Evolutionary conservation across 2,113 vertebrate species (phyloP).

Genomic region (Calidris pugnax): DNA sequence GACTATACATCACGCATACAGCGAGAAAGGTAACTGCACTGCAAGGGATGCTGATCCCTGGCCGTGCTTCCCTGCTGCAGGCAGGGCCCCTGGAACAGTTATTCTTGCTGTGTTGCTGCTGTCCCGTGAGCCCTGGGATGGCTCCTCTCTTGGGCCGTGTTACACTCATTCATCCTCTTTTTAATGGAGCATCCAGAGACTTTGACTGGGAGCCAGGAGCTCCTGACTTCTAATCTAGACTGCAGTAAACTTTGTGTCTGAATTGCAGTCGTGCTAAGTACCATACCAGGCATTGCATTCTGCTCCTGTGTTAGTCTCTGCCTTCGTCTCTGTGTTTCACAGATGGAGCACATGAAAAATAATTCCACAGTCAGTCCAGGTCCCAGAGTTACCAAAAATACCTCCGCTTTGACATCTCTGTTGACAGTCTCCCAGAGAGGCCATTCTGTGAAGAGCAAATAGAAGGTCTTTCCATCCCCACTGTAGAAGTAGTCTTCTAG

Average conservation of each 20-base stretch:
- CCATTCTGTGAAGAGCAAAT: background rate
- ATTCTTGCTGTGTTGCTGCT: background rate
- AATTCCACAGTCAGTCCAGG: background rate
- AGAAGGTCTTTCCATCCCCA: background rate
- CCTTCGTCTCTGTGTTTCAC: background rate
- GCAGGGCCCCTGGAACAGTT: background rate
- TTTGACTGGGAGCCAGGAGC: background rate
- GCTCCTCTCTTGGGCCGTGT: background rate
- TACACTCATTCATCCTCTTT: background rate
- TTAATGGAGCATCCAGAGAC: background rate
- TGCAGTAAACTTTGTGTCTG: background rate
- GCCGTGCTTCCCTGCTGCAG: background rate
- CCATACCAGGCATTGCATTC: background rate
- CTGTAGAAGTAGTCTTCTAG: background rate
- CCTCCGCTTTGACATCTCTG: background rate
- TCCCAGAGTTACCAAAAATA: background rate
- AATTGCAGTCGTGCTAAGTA: background rate
- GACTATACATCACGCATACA: background rate
- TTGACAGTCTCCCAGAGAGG: background rate
- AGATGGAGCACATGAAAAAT: background rate
- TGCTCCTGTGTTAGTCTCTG: background rate
- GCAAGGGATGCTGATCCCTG: background rate
- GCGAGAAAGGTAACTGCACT: background rate
- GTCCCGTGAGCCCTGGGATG: background rate
- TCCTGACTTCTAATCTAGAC: background rate